Base-by-base conservation (phyloP, 2,113 vertebrate genomes). In the Hippoglossus stenolepis region DNA sequence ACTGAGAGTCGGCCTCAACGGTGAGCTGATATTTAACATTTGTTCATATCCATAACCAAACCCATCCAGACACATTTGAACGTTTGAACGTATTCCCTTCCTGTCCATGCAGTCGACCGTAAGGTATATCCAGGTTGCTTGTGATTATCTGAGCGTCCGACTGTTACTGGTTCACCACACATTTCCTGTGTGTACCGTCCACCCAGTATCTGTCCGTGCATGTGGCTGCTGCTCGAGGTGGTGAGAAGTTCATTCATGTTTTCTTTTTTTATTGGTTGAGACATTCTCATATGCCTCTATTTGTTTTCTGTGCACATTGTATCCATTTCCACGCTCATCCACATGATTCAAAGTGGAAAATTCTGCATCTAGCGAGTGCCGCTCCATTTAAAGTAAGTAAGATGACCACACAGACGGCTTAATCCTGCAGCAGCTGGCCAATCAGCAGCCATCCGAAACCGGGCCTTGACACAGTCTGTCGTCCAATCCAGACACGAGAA, bases 401-500 rank as follows among this genome's bases (percentile, higher is more conserved):
- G 76, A 57, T 66, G 58, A 79, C 68, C 79, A 62, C 13, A 67
- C 47, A 0, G 64, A 67, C 57, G 0, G 64, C 51, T 40, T 66
- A 73, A 71, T 79, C 73, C 70, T 26, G 76, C 65, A 74, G 58
- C 13, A 77, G 40, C 53, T 56, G 64, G 78, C 67, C 73, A 81
- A 57, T 79, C 31, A 58, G 28, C 10, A 63, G 69, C 64, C 51
- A 49, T 4, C 47, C 77, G 21, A 62, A n/a, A 35, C 10, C 2
- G 45, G 66, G 15, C 24, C 64, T 74, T 38, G 53, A 71, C 31
- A 38, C 1, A 17, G 64, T 77, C 4, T 14, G 57, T 76, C 2
- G 18, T 89, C 79, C 80, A 82, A 49, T 75, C 75, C 75, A 78
- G 85, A 85, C 56, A 73, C 20, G 56, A 81, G 75, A 86, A 80